These are phyloP conservation scores for Epinotia bilunana DNA, from an alignment of 2,888 invertebrate genomes.

Conservation along the genomic window DNA sequence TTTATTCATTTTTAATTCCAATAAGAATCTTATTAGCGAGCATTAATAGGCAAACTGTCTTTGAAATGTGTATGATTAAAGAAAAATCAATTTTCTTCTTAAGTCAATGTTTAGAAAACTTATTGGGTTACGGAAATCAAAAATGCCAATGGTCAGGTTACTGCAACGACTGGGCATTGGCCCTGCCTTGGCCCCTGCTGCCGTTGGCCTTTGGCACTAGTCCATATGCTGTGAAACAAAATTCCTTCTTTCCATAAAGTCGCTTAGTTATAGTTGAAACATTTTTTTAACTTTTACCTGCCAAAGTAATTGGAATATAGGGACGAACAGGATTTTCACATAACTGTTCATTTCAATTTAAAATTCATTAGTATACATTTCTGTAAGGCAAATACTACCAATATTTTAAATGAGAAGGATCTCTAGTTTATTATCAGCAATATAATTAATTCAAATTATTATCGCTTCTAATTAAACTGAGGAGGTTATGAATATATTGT, in stretches of 20 bases:
- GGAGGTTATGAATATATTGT: too few relatives aligned
- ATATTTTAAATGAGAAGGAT: too few relatives aligned
- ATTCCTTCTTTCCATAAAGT: not conserved
- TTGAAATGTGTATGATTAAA: not conserved
- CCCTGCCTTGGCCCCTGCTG: constrained; percentile 8
- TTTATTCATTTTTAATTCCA: not conserved
- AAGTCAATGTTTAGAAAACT: not conserved
- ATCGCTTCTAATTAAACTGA: too few relatives aligned
- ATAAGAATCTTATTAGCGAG: constrained; percentile 21
- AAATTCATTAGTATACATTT: too few relatives aligned
- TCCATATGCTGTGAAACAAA: constrained; percentile 12
- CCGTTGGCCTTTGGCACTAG: constrained; percentile 5
- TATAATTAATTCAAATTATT: too few relatives aligned
- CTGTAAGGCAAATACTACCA: too few relatives aligned
- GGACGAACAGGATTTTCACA: too few relatives aligned
- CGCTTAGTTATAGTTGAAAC: not conserved
- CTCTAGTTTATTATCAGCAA: too few relatives aligned
- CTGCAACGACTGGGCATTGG: not conserved
- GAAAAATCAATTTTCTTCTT: not conserved
- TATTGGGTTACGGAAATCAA: not conserved
- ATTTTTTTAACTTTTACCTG: too few relatives aligned
- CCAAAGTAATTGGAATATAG: too few relatives aligned
- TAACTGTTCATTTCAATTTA: too few relatives aligned
- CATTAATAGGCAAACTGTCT: not conserved
- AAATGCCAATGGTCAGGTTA: not conserved